phyloP scores from a whole-genome alignment of 1,140 invertebrate species.

The Musca vetustissima region DNA sequence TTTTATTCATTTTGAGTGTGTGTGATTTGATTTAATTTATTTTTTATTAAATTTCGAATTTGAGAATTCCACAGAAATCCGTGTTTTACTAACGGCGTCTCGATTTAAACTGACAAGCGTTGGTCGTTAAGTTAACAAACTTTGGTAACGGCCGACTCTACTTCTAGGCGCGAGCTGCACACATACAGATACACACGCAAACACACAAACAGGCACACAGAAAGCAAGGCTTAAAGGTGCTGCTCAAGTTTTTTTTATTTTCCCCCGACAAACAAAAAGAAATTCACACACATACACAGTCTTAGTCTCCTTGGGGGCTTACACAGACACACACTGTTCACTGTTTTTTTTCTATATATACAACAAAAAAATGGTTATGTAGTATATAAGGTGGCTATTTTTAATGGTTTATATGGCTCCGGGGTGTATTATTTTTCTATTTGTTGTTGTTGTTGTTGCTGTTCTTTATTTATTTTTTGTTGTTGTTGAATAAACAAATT shows the following conservation, averaged over 20 bases:
- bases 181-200: too few relatives aligned
- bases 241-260: too few relatives aligned
- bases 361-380: too few relatives aligned
- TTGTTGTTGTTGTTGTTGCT: not conserved
- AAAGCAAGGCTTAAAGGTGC: too few relatives aligned
- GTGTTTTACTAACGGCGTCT: conserved; percentile 8
- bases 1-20: conserved; percentile 13
- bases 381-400: not conserved
- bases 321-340: too few relatives aligned
- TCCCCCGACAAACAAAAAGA: too few relatives aligned
- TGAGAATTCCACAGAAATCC: not conserved
- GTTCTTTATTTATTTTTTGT: not conserved
- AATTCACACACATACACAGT: too few relatives aligned
- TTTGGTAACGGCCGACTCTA: not conserved
- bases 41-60: conserved; percentile 6
- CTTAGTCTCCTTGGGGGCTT: too few relatives aligned
- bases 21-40: not conserved
- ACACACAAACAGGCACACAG: too few relatives aligned
- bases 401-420: too few relatives aligned
- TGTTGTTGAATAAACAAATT: not conserved
- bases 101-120: conserved; percentile 9
- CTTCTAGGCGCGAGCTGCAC: not conserved
- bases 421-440: too few relatives aligned
- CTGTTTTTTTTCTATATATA: too few relatives aligned
- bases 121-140: conserved; percentile 11